A percentile compares a stretch with the other conserved stretches of the same genome.
Conservation (phyloP, 1,140 invertebrate genomes). For the Mesaphorura yosii region DNA sequence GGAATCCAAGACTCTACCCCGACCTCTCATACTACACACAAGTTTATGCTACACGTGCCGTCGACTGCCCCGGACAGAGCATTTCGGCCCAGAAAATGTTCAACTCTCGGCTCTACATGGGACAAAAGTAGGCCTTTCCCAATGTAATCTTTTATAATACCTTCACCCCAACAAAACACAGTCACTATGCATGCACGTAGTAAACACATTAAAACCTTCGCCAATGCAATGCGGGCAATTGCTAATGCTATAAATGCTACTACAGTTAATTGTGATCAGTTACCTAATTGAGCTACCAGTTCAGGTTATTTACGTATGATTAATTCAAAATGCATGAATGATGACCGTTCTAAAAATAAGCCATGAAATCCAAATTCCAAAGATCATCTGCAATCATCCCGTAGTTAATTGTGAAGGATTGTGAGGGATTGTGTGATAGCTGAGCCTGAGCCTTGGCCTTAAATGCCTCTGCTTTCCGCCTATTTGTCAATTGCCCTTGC, state of each 20-base stretch:
- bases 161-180: constrained; percentile 22
- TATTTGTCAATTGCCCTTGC: too few species aligned
- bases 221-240: too few species aligned
- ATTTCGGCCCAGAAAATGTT: constrained; percentile 9
- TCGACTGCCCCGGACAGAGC: constrained; percentile 20
- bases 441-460: too few species aligned
- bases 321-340: background rate
- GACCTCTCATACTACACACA: constrained; percentile 30
- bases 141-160: constrained; percentile 26
- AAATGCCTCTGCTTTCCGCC: too few species aligned
- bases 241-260: too few species aligned
- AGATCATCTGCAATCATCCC: too few species aligned
- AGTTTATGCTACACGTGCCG: constrained; percentile 31
- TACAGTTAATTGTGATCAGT: background rate
- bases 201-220: background rate
- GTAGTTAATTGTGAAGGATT: too few species aligned
- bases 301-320: background rate
- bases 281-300: background rate
- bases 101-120: too few species aligned
- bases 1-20: too few species aligned
- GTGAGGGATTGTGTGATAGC: too few species aligned
- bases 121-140: constrained; percentile 30
- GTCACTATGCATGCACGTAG: constrained; percentile 2
- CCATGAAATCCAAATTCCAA: too few species aligned
- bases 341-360: too few species aligned